Evolutionary conservation across 2,888 invertebrate species (phyloP).

Genomic region (Calliopum simillimum): DNA sequence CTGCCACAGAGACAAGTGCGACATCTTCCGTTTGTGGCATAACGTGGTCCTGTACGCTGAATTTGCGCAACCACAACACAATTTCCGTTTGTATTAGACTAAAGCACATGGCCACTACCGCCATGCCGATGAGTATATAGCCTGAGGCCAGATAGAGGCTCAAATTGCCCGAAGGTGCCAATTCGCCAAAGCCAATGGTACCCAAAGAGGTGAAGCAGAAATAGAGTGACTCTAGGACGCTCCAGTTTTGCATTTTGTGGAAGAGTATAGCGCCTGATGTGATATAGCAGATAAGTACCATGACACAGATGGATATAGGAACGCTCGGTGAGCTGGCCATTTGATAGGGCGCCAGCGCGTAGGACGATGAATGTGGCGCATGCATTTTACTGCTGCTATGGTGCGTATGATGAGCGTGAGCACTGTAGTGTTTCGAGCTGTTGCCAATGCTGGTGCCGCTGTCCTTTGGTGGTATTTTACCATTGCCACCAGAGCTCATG

Average conservation of each 20-base stretch:
- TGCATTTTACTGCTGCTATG: slow-evolving; percentile 48
- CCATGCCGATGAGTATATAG: slow-evolving; percentile 87
- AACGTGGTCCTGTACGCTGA: slow-evolving; percentile 65
- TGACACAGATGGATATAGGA: slow-evolving; percentile 86
- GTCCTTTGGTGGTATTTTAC: slow-evolving; percentile 47
- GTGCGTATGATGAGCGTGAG: slow-evolving; percentile 42
- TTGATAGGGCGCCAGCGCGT: slow-evolving; percentile 41
- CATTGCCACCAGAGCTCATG: slow-evolving; percentile 40
- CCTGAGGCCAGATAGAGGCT: slow-evolving; percentile 83
- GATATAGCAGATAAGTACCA: slow-evolving; percentile 88
- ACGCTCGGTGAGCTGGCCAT: slow-evolving; percentile 71
- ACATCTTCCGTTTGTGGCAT: slow-evolving; percentile 69
- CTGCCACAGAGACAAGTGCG: slow-evolving; percentile 69
- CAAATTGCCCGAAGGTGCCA: slow-evolving; percentile 77
- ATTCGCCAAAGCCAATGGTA: slow-evolving; percentile 86
- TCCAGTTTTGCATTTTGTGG: slow-evolving; percentile 92
- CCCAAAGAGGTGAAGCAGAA: slow-evolving; percentile 84
- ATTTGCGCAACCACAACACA: slow-evolving; percentile 67
- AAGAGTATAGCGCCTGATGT: slow-evolving; percentile 91
- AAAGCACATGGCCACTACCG: slow-evolving; percentile 88
- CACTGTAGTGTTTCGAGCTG: slow-evolving; percentile 41
- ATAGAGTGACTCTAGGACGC: slow-evolving; percentile 85
- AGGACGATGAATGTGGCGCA: slow-evolving; percentile 44
- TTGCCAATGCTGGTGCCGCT: slow-evolving; percentile 44
- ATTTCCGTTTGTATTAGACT: slow-evolving; percentile 86